Evolutionary conservation across 2,797 vertebrate species (phyloP).

Genomic region (Lates japonicus): DNA sequence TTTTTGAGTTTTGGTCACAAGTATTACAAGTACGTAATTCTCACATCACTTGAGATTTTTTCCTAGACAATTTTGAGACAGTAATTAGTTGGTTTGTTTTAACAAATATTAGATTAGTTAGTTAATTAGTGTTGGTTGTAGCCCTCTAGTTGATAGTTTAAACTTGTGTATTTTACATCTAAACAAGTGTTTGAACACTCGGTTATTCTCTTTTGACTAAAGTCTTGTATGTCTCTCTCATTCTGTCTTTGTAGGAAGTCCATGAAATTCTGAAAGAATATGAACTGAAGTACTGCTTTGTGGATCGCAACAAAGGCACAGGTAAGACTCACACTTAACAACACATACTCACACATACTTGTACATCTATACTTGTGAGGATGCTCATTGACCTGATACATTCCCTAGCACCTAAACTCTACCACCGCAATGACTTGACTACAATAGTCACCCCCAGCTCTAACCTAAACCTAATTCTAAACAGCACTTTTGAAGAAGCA

Average conservation of each 20-base stretch:
- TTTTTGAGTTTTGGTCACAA: background rate
- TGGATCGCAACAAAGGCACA: slow-evolving; percentile 99
- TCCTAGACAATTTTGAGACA: background rate
- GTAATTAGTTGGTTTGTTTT: background rate
- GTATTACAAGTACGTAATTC: no score
- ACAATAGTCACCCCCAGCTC: background rate
- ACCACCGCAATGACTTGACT: background rate
- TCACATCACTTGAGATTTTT: background rate
- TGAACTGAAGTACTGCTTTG: slow-evolving; percentile 98
- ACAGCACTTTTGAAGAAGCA: background rate
- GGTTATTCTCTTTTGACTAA: slow-evolving; percentile 12
- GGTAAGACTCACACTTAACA: slow-evolving; percentile 84
- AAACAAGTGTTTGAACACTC: background rate
- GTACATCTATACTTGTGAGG: slow-evolving; percentile 14
- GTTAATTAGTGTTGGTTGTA: background rate
- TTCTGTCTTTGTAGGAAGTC: slow-evolving; percentile 89
- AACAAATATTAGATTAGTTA: background rate
- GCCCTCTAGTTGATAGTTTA: background rate
- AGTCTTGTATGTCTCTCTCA: background rate
- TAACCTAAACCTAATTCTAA: background rate
- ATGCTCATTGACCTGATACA: background rate
- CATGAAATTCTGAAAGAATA: slow-evolving; percentile 95
- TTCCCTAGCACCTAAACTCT: background rate
- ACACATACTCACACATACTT: background rate
- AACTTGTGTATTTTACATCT: background rate